phyloP scores from a whole-genome alignment of 2,888 invertebrate species.

The Oscheius sp. region DNA sequence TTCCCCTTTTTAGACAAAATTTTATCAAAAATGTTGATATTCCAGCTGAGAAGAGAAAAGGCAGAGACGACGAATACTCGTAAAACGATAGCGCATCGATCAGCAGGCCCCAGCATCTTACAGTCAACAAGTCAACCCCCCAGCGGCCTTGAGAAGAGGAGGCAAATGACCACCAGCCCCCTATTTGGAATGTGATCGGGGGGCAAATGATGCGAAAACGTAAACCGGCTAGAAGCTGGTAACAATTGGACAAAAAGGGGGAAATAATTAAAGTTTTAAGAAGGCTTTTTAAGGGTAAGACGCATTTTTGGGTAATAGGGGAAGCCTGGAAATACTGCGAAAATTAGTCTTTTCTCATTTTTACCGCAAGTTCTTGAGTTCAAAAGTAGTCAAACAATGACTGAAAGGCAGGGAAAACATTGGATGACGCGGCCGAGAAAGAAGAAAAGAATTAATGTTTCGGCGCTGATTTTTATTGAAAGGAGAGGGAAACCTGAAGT shows the following conservation, averaged over 20 bases:
- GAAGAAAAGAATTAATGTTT: too few relatives aligned
- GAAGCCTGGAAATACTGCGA: neutral
- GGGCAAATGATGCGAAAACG: constrained; percentile 1
- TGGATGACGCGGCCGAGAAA: neutral
- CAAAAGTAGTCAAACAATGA: too few relatives aligned
- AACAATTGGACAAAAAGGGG: neutral
- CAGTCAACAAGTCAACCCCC: too few relatives aligned
- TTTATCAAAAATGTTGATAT: too few relatives aligned
- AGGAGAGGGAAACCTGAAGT: too few relatives aligned
- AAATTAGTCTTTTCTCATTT: too few relatives aligned
- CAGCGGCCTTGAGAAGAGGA: constrained; percentile 2
- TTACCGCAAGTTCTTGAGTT: too few relatives aligned
- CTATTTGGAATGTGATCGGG: neutral
- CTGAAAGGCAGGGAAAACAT: neutral
- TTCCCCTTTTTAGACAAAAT: too few relatives aligned
- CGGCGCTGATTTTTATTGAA: too few relatives aligned
- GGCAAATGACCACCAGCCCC: neutral
- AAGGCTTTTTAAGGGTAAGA: neutral
- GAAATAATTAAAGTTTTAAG: neutral
- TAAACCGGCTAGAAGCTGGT: neutral
- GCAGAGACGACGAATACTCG: constrained; percentile 16
- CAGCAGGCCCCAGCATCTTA: neutral
- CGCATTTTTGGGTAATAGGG: too few relatives aligned
- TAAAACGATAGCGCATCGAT: constrained; percentile 37
- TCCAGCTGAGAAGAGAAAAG: too few relatives aligned